A percentile compares a stretch with the other conserved stretches of the same genome.
Evolutionary conservation across 2,113 vertebrate species (phyloP).

Genomic region (Oncorhynchus mykiss): DNA sequence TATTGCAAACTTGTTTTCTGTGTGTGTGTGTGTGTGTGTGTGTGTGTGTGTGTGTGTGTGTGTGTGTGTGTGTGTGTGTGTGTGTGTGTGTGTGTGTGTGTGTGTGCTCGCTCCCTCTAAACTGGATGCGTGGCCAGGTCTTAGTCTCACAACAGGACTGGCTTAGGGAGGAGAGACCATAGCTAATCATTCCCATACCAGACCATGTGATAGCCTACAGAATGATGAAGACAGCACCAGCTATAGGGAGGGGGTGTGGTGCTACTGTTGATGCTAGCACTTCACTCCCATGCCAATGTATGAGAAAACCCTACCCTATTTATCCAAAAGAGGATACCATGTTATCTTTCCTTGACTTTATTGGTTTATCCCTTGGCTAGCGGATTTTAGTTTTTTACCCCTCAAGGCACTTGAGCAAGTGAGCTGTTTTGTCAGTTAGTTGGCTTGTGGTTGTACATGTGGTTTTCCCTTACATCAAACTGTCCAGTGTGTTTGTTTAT

Average conservation of each 20-base stretch:
- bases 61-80: no score
- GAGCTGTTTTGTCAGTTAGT: constrained; percentile 25
- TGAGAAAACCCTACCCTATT: constrained; percentile 14
- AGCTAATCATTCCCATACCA: constrained; percentile 60
- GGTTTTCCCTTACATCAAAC: constrained; percentile 8
- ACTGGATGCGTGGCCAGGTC: constrained; percentile 32
- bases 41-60: background rate
- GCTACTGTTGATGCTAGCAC: constrained; percentile 56
- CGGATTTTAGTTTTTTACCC: background rate
- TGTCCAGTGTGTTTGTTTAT: constrained; percentile 6
- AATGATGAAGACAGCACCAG: constrained; percentile 41
- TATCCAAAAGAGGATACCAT: constrained; percentile 10
- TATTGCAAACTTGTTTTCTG: background rate
- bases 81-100: no score
- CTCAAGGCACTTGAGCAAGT: constrained; percentile 19
- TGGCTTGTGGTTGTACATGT: constrained; percentile 34
- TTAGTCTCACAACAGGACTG: constrained; percentile 50
- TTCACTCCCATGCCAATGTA: constrained; percentile 42
- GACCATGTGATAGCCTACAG: constrained; percentile 28
- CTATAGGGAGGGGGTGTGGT: constrained; percentile 65
- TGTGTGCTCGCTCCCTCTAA: background rate
- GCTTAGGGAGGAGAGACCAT: constrained; percentile 46
- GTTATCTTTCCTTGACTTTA: constrained; percentile 6
- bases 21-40: background rate
- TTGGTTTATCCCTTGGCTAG: constrained; percentile 8